A percentile compares a stretch with the other conserved stretches of the same genome.
Conservation (phyloP, 2,797 vertebrate species). For the Perodicticus potto region DNA sequence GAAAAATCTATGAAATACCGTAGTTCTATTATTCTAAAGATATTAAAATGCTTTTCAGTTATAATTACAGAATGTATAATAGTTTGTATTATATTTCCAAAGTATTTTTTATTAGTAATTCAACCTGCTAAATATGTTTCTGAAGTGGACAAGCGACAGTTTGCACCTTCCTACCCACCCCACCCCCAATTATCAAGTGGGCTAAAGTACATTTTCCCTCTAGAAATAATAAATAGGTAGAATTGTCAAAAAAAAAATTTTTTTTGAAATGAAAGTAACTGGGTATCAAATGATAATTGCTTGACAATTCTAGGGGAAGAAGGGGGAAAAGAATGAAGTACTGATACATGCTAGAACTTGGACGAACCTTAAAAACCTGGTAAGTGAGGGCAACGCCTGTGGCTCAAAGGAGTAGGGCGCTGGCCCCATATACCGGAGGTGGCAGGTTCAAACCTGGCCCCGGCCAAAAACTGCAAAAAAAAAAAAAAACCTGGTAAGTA, state of each 20-base stretch:
- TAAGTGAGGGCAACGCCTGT: background rate
- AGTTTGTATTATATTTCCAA: constrained; percentile 26
- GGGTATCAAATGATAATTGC: background rate
- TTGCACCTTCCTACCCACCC: background rate
- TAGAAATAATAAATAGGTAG: background rate
- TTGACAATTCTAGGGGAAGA: background rate
- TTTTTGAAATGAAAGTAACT: background rate
- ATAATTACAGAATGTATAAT: background rate
- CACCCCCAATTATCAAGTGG: background rate
- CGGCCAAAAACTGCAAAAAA: too few species aligned
- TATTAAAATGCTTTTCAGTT: constrained; percentile 7
- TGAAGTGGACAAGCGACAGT: background rate
- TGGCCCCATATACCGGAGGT: too few species aligned
- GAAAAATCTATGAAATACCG: constrained; percentile 19
- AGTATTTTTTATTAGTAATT: constrained; percentile 11
- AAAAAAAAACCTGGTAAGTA: background rate
- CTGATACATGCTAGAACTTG: background rate
- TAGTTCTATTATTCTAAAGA: constrained; percentile 42
- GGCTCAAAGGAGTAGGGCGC: too few species aligned
- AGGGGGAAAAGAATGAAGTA: background rate
- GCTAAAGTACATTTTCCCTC: background rate
- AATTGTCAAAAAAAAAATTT: background rate
- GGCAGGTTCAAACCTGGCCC: too few species aligned
- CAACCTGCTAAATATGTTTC: background rate
- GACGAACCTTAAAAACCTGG: background rate